Base-by-base conservation (phyloP, 2,113 vertebrate genomes). In the Urocitellus parryii region DNA sequence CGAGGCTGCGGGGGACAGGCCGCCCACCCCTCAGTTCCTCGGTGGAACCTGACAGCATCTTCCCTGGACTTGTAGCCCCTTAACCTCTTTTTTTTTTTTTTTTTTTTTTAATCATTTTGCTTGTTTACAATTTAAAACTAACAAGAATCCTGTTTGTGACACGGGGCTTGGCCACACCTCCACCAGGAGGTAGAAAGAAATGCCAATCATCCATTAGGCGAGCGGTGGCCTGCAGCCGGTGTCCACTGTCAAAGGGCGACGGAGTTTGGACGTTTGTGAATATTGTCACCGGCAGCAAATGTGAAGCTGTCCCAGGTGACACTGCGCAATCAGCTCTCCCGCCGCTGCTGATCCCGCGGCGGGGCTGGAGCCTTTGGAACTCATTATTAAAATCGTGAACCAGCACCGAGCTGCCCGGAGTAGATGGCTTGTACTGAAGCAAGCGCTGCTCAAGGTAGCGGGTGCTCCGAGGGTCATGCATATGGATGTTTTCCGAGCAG, bases 361-460 rank as follows among this genome's bases (percentile, higher is more conserved):
- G 72, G 83, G 94, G 68, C 91, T 63, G 48, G 39, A 79, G 74
- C 25, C 34, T 90, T 84, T 39, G 5, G 51, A 88, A 95, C 81
- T 79, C 58, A 63, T 96, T 94, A 95, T 94, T 88, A 72, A 82
- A 95, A 93, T 37, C 34, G 56, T 8, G 51, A 83, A 12, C n/a
- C 86, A 0, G 70, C 58, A 0, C 32, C 76, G 88, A 95, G 90
- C 90, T 95, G 93, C 79, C 97, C 91, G 96, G 93, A 93, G 93
- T 86, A 90, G 94, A 65, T 88, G 73, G 63, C 94, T 72, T 96
- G 92, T 83, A 78, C 95, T 68, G 96, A 96, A 93, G 14, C 32
- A n/a, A 17, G 61, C 45, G 0, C 77, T 96, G 56, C 68, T 96
- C 95, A 4, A 51, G 14, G 97, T 94, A 96, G 93, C 65, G 65